A percentile compares a stretch with the other conserved stretches of the same genome.
Evolutionary conservation across 2,797 vertebrate genomes (phyloP).

Genomic region (Anguilla obscura): DNA sequence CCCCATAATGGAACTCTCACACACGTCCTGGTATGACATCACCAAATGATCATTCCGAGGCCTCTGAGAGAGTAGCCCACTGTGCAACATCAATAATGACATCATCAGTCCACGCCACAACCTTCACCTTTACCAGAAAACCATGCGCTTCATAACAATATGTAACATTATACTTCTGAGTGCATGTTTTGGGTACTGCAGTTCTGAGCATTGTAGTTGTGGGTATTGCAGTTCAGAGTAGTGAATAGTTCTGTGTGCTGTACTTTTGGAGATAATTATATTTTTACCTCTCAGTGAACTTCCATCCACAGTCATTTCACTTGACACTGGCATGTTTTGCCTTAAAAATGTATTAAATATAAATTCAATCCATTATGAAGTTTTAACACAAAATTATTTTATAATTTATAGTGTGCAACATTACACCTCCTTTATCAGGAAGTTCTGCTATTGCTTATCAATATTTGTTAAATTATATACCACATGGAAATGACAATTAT

Average conservation of each 20-base stretch:
- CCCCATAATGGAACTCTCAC: too few species aligned
- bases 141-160: not conserved
- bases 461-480: not conserved
- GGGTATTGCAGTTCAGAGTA: not conserved
- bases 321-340: not conserved
- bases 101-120: not conserved
- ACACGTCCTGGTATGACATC: too few species aligned
- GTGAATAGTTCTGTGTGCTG: not conserved
- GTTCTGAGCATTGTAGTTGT: not conserved
- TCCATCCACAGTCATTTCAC: not conserved
- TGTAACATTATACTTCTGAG: not conserved
- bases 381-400: too few species aligned
- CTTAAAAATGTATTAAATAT: not conserved
- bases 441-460: not conserved
- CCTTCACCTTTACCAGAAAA: not conserved
- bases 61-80: not conserved
- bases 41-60: not conserved
- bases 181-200: not conserved
- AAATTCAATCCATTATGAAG: not conserved
- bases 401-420: too few species aligned
- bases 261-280: too few species aligned
- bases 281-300: too few species aligned
- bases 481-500: too few species aligned
- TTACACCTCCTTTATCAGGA: not conserved
- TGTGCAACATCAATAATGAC: not conserved